phyloP scores from a whole-genome alignment of 1,140 invertebrate genomes.

The Zaprionus ghesquierei region DNA sequence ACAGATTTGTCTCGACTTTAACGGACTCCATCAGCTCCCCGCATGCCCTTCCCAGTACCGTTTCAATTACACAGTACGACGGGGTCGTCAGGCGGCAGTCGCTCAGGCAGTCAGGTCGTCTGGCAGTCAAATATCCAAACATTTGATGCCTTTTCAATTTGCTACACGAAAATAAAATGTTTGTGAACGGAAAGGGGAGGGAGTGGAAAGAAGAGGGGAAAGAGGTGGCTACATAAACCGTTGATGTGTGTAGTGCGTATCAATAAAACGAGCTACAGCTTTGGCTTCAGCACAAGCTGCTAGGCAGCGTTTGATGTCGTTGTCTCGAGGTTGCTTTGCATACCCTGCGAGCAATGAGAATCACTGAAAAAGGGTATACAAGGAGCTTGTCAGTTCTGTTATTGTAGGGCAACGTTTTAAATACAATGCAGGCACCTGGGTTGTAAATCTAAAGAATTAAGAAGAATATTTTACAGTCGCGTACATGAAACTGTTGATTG shows the following conservation, averaged over 20 bases:
- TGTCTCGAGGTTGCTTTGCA: slow-evolving; percentile 5
- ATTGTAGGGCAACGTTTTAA: no score
- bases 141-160: slow-evolving; percentile 49
- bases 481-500: slow-evolving; percentile 84
- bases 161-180: slow-evolving; percentile 45
- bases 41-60: background rate
- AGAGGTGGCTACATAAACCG: slow-evolving; percentile 27
- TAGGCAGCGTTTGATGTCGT: slow-evolving; percentile 34
- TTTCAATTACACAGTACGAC: slow-evolving; percentile 10
- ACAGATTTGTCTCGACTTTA: slow-evolving; percentile 25
- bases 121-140: slow-evolving; percentile 12
- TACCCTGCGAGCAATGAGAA: background rate
- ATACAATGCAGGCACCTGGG: no score
- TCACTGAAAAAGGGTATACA: background rate
- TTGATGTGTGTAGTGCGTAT: slow-evolving; percentile 46
- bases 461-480: background rate
- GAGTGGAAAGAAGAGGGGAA: background rate
- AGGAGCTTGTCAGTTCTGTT: no score
- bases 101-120: background rate
- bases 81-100: background rate
- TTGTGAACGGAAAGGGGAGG: background rate
- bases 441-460: no score
- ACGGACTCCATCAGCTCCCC: background rate
- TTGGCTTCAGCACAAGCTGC: background rate
- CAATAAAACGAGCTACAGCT: slow-evolving; percentile 35